Evolutionary conservation across 2,888 invertebrate genomes (phyloP), one percentile per base, ranked within the genome.

Genomic region (Agriopis aurantiaria): DNA sequence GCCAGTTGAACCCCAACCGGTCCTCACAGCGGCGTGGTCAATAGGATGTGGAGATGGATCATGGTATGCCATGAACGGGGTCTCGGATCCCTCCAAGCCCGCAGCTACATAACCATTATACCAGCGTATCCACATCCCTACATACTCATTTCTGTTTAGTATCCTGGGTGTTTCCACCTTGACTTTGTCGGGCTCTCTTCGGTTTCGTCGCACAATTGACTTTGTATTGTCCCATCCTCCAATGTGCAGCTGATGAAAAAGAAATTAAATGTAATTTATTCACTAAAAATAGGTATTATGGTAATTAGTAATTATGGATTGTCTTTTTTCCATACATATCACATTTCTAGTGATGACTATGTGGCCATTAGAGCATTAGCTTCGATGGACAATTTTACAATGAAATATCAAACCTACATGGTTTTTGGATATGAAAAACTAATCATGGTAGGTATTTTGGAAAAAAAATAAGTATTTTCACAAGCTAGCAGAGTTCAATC

Each of bases 171-270:
- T 97, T 11, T 95, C 92, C 8, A 88, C 91, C 79, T 95, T 95
- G 8, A 93, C 95, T 46, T 95, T 95, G 68, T 96, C 96, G 0
- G 97, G 96, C 88, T 96, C 95, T 74, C 95, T 88, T 80, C 95
- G 94, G 87, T 97, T 96, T 82, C 96, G 96, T 57, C 97, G 95
- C 78, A 97, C 96, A 1, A 96, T 96, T 0, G 96, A 96, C 88
- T 96, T 97, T 65, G 93, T 91, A 83, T 97, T 97, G 11, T 94
- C 94, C 97, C 97, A 97, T 12, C 97, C 97, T 14, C 97, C 97
- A 78, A 97, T 92, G 88, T 97, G 97, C 51, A 97, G 89, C 95
- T 95, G 76, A 46, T 2, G 17, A 23, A 23, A 23, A 23, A 1
- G 17, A 23, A 23, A 23, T 23, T 0, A 23, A 23, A 23, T 23